Conservation (phyloP, 2,113 vertebrate species). For the Cephalopterus ornatus region DNA sequence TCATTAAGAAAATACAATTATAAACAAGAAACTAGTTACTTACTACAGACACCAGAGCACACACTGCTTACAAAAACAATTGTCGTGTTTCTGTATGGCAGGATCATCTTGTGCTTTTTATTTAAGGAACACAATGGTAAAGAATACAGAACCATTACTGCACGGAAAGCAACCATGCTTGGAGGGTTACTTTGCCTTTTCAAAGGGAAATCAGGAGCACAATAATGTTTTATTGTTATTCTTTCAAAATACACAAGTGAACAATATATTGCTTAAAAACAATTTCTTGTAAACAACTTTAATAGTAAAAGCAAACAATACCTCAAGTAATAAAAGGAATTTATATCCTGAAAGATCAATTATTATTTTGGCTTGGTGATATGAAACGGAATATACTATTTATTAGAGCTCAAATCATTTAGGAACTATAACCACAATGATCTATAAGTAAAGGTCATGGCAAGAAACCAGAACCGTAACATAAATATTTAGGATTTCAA, state of each 20-base stretch:
- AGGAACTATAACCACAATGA: conserved; percentile 10
- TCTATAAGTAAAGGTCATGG: neutral
- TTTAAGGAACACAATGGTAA: conserved; percentile 55
- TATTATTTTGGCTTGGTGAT: neutral
- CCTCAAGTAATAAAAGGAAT: neutral
- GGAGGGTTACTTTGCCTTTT: conserved; percentile 19
- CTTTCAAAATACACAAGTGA: neutral
- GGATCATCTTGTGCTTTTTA: conserved; percentile 54
- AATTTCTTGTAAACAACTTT: conserved; percentile 25
- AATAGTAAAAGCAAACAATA: conserved; percentile 23
- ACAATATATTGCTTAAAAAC: neutral
- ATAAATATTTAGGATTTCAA: conserved; percentile 3
- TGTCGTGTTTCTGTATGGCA: neutral
- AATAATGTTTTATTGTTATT: conserved; percentile 25
- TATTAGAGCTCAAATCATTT: neutral
- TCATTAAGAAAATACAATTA: conserved; percentile 22
- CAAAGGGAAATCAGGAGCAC: conserved; percentile 34
- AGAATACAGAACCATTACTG: neutral
- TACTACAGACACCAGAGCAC: neutral
- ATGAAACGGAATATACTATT: neutral
- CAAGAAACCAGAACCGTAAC: neutral
- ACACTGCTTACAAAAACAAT: conserved; percentile 13
- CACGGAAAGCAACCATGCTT: neutral
- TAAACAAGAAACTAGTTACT: conserved; percentile 20
- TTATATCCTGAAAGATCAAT: neutral